Conservation (phyloP, 2,113 vertebrate species). For the Hepsetus odoe region DNA sequence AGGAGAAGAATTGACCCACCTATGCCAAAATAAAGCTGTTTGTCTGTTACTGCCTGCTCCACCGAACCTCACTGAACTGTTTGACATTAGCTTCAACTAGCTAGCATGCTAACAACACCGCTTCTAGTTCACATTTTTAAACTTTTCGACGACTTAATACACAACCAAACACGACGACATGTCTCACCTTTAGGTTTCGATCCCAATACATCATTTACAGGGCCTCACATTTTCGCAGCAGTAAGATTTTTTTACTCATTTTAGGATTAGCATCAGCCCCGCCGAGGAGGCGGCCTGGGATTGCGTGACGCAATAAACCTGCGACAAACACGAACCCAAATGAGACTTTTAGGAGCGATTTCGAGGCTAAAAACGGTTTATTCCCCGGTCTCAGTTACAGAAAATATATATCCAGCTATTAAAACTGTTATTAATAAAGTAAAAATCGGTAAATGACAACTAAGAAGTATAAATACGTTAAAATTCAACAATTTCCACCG, state of each 20-base stretch:
- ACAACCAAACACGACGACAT: neutral
- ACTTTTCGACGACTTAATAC: neutral
- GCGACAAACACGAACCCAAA: constrained; percentile 17
- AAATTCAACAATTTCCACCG: too few species aligned
- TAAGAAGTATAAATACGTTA: too few species aligned
- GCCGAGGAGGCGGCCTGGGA: neutral
- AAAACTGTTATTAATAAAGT: too few species aligned
- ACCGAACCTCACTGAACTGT: too few species aligned
- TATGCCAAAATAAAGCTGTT: too few species aligned
- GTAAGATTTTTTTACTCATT: neutral
- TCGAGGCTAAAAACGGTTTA: too few species aligned
- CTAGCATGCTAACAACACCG: neutral
- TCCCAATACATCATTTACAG: neutral
- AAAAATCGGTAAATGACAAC: too few species aligned
- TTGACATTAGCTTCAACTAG: neutral
- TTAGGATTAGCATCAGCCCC: neutral
- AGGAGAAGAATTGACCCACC: too few species aligned
- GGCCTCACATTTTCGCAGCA: neutral
- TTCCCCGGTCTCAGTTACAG: too few species aligned
- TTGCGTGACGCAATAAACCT: constrained; percentile 11
- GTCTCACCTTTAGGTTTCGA: neutral
- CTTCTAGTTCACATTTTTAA: neutral
- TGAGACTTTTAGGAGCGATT: too few species aligned
- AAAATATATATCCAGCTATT: too few species aligned
- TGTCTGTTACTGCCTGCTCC: too few species aligned